Conservation (phyloP, 2,888 invertebrate genomes). For the Resseliella maxima region DNA sequence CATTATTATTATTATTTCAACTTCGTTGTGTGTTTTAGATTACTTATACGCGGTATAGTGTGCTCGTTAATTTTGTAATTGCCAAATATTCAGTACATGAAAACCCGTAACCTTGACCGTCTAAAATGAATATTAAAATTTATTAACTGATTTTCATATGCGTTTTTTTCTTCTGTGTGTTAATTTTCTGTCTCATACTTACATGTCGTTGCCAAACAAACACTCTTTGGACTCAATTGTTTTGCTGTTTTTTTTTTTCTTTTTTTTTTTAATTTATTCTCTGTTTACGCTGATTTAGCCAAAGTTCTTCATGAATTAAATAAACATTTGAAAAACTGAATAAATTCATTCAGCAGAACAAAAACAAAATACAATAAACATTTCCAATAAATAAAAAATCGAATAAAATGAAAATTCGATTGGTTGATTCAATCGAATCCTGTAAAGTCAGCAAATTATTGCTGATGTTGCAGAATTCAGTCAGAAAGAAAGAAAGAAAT, state of each 20-base stretch:
- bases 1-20: too few species aligned
- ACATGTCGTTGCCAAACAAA: too few species aligned
- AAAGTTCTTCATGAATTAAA: not conserved
- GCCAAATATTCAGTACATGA: constrained; percentile 53
- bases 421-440: too few species aligned
- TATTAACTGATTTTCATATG: constrained; percentile 16
- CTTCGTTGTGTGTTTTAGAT: not conserved
- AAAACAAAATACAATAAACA: not conserved
- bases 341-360: not conserved
- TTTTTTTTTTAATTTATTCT: too few species aligned
- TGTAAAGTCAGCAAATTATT: not conserved
- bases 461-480: not conserved
- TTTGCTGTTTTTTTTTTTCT: not conserved
- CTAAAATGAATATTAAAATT: constrained; percentile 54
- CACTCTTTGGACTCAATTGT: not conserved
- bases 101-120: constrained; percentile 55
- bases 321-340: not conserved
- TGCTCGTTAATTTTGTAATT: constrained; percentile 53
- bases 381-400: not conserved
- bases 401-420: not conserved
- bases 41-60: constrained; percentile 10
- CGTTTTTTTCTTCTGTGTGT: not conserved
- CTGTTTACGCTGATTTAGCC: not conserved
- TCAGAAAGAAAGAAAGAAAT: too few species aligned
- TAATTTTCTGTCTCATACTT: too few species aligned